phyloP scores from a whole-genome alignment of 1,140 invertebrate genomes.

The Meloidogyne hapla region DNA sequence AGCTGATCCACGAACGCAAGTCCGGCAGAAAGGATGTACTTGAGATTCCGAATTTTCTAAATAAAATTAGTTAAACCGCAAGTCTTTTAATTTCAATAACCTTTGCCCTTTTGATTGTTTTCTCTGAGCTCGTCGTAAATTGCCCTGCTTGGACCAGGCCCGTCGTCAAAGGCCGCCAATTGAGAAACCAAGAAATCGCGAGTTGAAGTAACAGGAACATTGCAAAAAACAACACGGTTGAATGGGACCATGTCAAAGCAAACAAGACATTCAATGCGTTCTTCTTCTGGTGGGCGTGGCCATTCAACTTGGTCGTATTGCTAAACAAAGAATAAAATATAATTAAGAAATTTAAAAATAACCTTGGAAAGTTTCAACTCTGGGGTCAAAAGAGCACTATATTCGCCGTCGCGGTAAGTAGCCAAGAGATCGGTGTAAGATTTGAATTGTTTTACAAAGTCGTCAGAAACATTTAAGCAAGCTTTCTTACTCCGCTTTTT shows the following conservation, averaged over 20 bases:
- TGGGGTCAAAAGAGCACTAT: not conserved
- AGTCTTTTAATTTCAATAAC: not conserved
- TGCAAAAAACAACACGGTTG: conserved; percentile 13
- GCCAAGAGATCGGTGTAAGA: conserved; percentile 3
- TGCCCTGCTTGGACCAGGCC: not conserved
- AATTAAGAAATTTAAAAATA: not conserved
- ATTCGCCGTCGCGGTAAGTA: not conserved
- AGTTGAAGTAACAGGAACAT: not conserved
- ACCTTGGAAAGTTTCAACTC: conserved; percentile 30
- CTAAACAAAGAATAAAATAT: conserved; percentile 18
- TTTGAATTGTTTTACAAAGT: conserved; percentile 12
- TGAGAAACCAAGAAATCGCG: not conserved
- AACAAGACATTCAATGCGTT: conserved; percentile 28
- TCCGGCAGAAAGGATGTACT: conserved; percentile 28
- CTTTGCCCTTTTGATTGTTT: not conserved
- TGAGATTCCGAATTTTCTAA: conserved; percentile 5
- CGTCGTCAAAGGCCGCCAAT: not conserved
- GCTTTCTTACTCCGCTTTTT: not conserved
- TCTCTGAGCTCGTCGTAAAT: not conserved
- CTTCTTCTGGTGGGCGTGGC: conserved; percentile 14
- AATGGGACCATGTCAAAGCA: conserved; percentile 27
- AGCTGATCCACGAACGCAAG: conserved; percentile 32
- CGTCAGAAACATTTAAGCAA: not conserved
- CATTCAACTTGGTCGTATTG: conserved; percentile 16
- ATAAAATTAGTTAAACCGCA: not conserved